Evolutionary conservation across 2,797 vertebrate genomes (phyloP).

Genomic region (Sardinella longiceps): DNA sequence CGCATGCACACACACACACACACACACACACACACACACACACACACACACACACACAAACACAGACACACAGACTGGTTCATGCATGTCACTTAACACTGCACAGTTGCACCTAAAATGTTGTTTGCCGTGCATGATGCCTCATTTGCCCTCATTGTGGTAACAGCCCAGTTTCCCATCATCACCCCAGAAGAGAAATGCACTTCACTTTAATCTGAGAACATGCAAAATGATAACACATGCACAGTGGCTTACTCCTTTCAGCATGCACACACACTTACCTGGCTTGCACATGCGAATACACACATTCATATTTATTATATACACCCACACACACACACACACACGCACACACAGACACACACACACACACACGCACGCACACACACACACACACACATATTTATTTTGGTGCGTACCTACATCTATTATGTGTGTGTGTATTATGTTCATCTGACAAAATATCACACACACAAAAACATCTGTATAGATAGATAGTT

Average conservation of each 20-base stretch:
- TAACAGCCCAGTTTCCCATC: conserved; percentile 5
- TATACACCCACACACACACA: conserved; percentile 42
- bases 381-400: conserved; percentile 34
- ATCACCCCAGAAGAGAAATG: neutral
- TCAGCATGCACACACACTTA: neutral
- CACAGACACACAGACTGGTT: neutral
- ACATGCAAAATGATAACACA: neutral
- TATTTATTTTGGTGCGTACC: too few relatives aligned
- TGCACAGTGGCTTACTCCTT: neutral
- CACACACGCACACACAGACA: conserved; percentile 35
- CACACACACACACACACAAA: neutral
- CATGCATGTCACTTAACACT: neutral
- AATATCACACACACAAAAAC: too few relatives aligned
- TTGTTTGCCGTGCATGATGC: neutral
- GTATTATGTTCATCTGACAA: too few relatives aligned
- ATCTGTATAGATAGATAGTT: too few relatives aligned
- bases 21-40: too few relatives aligned
- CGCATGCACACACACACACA: neutral
- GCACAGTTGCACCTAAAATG: conserved; percentile 3
- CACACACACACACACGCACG: conserved; percentile 42
- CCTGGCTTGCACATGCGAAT: neutral
- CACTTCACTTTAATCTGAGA: neutral
- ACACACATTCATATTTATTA: conserved; percentile 13
- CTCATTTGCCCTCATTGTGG: conserved; percentile 21
- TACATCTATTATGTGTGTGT: too few relatives aligned